Percentiles rank a stretch among this genome's conserved stretches.
These are phyloP conservation scores for Thecophora atra DNA, from an alignment of 2,888 invertebrate genomes.

Conservation along the genomic window DNA sequence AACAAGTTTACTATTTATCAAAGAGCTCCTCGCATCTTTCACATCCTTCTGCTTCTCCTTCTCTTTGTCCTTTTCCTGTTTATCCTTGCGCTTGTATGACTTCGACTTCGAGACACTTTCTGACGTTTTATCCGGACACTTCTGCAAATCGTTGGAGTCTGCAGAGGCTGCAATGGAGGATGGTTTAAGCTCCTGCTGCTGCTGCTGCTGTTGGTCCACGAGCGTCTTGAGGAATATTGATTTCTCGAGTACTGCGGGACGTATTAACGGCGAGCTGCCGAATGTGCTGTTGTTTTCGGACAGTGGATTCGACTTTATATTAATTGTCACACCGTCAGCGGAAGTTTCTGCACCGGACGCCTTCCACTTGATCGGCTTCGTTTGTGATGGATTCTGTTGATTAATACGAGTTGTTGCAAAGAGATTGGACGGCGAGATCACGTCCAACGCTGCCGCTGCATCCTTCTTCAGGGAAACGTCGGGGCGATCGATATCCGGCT, in stretches of 20 bases:
- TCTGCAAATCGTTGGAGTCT: slow-evolving; percentile 21
- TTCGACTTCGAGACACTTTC: slow-evolving; percentile 20
- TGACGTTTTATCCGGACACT: slow-evolving; percentile 18
- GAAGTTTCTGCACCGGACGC: slow-evolving; percentile 46
- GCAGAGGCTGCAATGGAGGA: slow-evolving; percentile 23
- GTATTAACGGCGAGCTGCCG: slow-evolving; percentile 59
- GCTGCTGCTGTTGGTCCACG: slow-evolving; percentile 41
- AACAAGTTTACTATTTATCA: slow-evolving; percentile 5
- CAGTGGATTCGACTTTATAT: slow-evolving; percentile 57
- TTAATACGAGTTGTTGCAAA: slow-evolving; percentile 30
- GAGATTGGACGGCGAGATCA: slow-evolving; percentile 38
- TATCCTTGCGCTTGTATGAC: slow-evolving; percentile 47
- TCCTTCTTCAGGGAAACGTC: slow-evolving; percentile 47
- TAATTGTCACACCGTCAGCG: slow-evolving; percentile 44
- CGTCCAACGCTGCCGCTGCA: slow-evolving; percentile 27
- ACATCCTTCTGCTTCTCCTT: slow-evolving; percentile 45
- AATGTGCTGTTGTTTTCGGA: slow-evolving; percentile 63
- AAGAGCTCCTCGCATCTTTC: slow-evolving; percentile 7
- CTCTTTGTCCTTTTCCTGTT: slow-evolving; percentile 48
- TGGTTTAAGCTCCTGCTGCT: slow-evolving; percentile 37
- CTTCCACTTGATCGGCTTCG: slow-evolving; percentile 55
- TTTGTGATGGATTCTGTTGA: slow-evolving; percentile 28
- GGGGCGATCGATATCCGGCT: slow-evolving; percentile 63
- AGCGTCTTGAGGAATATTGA: slow-evolving; percentile 56
- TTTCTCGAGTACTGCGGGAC: slow-evolving; percentile 62